phyloP scores from a whole-genome alignment of 1,140 invertebrate genomes.

The Zaprionus capensis region DNA sequence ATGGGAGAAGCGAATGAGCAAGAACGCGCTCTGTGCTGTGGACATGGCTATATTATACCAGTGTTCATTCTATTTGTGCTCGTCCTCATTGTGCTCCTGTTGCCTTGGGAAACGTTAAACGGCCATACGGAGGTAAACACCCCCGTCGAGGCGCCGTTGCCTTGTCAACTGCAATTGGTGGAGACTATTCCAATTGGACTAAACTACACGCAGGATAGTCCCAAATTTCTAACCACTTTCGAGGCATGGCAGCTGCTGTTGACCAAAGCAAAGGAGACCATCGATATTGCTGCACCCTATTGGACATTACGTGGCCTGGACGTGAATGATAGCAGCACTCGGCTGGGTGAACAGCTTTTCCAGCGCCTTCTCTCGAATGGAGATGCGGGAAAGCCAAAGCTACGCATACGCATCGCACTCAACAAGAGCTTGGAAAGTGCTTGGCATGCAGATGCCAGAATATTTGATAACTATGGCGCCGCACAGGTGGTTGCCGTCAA shows the following conservation, averaged over 20 bases:
- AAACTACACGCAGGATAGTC: conserved; percentile 87
- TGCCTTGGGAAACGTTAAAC: conserved; percentile 70
- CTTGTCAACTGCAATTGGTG: conserved; percentile 88
- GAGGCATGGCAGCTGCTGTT: conserved; percentile 92
- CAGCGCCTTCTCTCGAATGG: conserved; percentile 87
- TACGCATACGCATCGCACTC: conserved; percentile 92
- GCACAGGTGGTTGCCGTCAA: conserved; percentile 86
- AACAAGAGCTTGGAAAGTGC: conserved; percentile 62
- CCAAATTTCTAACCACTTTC: conserved; percentile 89
- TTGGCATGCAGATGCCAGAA: conserved; percentile 68
- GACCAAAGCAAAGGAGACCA: conserved; percentile 88
- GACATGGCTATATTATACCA: conserved; percentile 67
- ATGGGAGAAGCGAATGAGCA: conserved; percentile 21
- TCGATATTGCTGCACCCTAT: conserved; percentile 94
- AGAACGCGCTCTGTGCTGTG: conserved; percentile 42
- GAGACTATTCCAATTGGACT: conserved; percentile 95
- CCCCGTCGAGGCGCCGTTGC: conserved; percentile 60
- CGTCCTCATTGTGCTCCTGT: conserved; percentile 67
- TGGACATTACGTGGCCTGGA: conserved; percentile 94
- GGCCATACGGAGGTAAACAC: conserved; percentile 37
- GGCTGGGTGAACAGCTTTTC: conserved; percentile 92
- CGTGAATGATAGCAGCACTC: conserved; percentile 89
- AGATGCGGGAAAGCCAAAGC: conserved; percentile 69
- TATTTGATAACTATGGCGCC: conserved; percentile 85
- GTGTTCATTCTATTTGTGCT: conserved; percentile 66